Evolutionary conservation across 2,797 vertebrate species (phyloP), one percentile per base, ranked within the genome.

Genomic region (Helicolenus hilgendorfi): DNA sequence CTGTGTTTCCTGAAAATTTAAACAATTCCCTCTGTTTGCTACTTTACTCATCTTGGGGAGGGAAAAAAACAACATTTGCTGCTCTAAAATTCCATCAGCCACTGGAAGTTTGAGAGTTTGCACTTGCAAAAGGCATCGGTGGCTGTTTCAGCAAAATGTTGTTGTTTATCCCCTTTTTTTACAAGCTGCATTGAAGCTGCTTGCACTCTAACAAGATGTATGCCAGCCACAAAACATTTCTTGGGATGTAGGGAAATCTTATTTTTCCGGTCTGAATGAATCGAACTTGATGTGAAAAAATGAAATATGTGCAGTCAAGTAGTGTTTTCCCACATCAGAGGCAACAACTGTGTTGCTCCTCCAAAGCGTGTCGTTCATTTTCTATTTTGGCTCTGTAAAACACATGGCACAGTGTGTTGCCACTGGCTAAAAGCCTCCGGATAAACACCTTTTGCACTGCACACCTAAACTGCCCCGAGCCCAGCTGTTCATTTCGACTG

Each of bases 401-500:
- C 64, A 67, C 53, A 67, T 35, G 70, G 72, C 75, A 11, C 59
- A 41, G 83, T 72, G 49, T 71, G 72, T 82, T 83, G 38, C 72
- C 59, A 27, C 5, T 85, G 85, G 81, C 79, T 56, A 22, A 70
- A 81, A 82, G 70, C 73, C 38, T n/a, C 74, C 36, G 33, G 18
- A 79, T 79, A 67, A 81, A 74, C 86, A 82, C 56, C 59, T 82
- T 80, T 84, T 82, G n/a, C 77, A 74, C 84, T 71, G 75, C 63
- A 78, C 62, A 78, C 26, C 77, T 78, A 60, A 87, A 86, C 60
- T 83, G 35, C 70, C 69, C 77, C n/a, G 6, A 67, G 26, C 56
- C 79, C 76, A 89, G 88, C 82, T 92, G 91, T 80, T 90, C 36
- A 65, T 68, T 86, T 82, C 3, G 1, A 83, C 84, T 89, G 79